A percentile compares a stretch with the other conserved stretches of the same genome.
Conservation (phyloP, 2,113 vertebrate genomes). For the Rhagologus leucostigma region DNA sequence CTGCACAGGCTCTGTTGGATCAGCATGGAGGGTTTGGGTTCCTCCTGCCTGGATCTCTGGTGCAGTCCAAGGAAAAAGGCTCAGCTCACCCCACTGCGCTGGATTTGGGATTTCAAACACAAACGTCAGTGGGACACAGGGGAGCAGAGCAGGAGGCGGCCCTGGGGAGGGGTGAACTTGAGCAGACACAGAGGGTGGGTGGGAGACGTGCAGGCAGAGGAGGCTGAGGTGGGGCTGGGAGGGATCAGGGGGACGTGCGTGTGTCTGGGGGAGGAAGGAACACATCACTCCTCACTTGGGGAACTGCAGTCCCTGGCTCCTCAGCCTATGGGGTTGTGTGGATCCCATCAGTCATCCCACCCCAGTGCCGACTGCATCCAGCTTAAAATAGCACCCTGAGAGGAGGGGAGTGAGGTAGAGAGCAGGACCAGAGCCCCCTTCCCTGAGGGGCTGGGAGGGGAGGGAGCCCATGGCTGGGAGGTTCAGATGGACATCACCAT, state of each 20-base stretch:
- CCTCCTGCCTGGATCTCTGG: not conserved
- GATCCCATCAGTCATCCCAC: not conserved
- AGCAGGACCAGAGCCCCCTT: not conserved
- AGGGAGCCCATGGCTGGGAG: not conserved
- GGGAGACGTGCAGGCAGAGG: rapidly evolving
- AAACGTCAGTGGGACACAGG: not conserved
- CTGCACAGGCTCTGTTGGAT: not conserved
- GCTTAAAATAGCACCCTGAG: not conserved
- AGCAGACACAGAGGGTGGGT: not conserved
- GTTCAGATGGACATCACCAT: not conserved
- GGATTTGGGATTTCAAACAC: not conserved
- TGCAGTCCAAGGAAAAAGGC: not conserved
- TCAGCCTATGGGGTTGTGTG: not conserved
- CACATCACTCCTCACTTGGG: rapidly evolving
- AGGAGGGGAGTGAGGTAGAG: not conserved
- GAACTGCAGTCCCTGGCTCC: not conserved
- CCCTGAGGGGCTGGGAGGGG: not conserved
- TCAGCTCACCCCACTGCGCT: not conserved
- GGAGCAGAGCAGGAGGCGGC: not conserved
- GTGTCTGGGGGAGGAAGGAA: not conserved
- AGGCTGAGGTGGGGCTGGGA: not conserved
- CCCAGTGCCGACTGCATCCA: not conserved
- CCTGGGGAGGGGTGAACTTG: not conserved
- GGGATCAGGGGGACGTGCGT: rapidly evolving
- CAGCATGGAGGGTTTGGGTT: not conserved